These are phyloP conservation scores for Lissonota sp. DNA, from an alignment of 2,888 invertebrate genomes.

Conservation along the genomic window DNA sequence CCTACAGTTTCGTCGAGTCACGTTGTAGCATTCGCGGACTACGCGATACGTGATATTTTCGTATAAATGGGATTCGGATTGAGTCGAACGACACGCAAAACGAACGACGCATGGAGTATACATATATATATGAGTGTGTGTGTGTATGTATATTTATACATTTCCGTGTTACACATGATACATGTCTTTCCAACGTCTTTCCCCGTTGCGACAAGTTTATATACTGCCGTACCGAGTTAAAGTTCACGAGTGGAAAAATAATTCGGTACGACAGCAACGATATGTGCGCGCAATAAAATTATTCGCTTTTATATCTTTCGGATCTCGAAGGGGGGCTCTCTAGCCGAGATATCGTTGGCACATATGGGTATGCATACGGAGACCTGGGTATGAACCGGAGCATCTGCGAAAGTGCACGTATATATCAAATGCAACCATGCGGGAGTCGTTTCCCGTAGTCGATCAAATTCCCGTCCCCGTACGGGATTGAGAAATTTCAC, in stretches of 20 bases:
- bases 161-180: not conserved
- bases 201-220: not conserved
- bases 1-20: constrained; percentile 61
- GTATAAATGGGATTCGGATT: constrained; percentile 11
- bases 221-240: not conserved
- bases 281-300: constrained; percentile 53
- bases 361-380: not conserved
- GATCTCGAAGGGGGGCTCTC: constrained; percentile 11
- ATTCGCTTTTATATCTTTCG: constrained; percentile 47
- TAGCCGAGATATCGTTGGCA: not conserved
- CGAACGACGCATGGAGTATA: not conserved
- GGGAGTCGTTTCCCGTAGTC: constrained; percentile 41
- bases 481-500: too few relatives aligned
- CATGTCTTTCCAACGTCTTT: not conserved
- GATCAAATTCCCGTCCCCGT: constrained; percentile 38
- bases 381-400: constrained; percentile 13
- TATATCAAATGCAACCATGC: constrained; percentile 27
- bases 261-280: constrained; percentile 24
- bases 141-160: not conserved
- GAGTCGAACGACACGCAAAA: not conserved
- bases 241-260: constrained; percentile 32
- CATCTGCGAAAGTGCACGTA: constrained; percentile 44
- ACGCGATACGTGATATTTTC: constrained; percentile 33
- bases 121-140: not conserved
- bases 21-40: constrained; percentile 65